Evolutionary conservation across 1,140 invertebrate species (phyloP), one percentile per base, ranked within the genome.

Genomic region (Drosophila eugracilis): DNA sequence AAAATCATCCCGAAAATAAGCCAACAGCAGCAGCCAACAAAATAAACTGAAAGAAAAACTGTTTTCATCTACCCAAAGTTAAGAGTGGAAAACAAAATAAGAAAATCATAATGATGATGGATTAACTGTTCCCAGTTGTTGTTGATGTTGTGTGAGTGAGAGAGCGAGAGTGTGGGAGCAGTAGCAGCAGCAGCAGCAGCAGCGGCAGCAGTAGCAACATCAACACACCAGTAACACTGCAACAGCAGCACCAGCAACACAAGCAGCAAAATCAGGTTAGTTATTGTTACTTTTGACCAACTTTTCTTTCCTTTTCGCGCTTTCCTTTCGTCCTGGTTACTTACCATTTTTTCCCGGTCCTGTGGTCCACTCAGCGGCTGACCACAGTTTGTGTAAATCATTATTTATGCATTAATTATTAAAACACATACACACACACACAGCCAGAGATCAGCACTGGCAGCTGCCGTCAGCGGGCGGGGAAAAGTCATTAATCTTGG

Each of bases 61-160:
- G 21, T 58, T 58, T 42, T 14, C 52, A 66, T 42, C 39, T 17
- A 48, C 32, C 19, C 50, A 60, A 62, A 59, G 48, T 28, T 54
- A 49, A 47, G 17, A 39, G 32, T 53, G 49, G 17, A 62, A 45
- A 54, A 41, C 63, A 53, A 67, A 73, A 66, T 49, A 47, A 49
- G 47, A 79, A 85, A 74, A 77, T 76, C 77, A 77, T 77, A 74
- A 85, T 77, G 77, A 85, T 86, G 81, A 85, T 86, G 81, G 76
- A 85, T 85, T 85, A 80, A 80, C 76, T 80, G 77, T 39, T 80
- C 55, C 63, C n/a, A 77, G 22, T 65, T 54, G 44, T 59, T 62
- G 53, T 41, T 69, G 53, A 59, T 62, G 59, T 63, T 44, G 65
- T 32, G 50, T n/a, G 53, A 30, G 42, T 17, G 50, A 42, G 42